A percentile compares a stretch with the other conserved stretches of the same genome.
phyloP scores from a whole-genome alignment of 2,113 vertebrate genomes.

The Lutjanus erythropterus region DNA sequence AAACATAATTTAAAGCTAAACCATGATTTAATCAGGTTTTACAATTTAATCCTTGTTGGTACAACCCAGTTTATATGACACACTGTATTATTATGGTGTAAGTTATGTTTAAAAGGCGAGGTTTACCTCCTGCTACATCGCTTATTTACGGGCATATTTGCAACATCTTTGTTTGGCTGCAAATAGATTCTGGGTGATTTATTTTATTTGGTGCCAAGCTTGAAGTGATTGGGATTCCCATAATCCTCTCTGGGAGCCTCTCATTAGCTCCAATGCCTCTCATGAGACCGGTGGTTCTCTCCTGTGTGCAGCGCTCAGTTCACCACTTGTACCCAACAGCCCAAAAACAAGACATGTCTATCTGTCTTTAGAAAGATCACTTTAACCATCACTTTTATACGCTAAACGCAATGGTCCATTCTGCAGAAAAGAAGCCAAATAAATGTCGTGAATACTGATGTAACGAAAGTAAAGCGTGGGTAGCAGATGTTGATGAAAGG shows the following conservation, averaged over 20 bases:
- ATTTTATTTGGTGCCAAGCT: conserved; percentile 12
- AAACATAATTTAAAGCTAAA: too few species aligned
- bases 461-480: neutral
- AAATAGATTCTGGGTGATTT: conserved; percentile 1
- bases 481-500: conserved; percentile 10
- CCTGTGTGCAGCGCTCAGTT: neutral
- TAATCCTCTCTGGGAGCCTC: conserved; percentile 24
- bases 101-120: neutral
- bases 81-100: neutral
- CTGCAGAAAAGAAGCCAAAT: neutral
- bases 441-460: neutral
- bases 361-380: neutral
- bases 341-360: neutral
- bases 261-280: conserved; percentile 29
- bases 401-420: conserved; percentile 3
- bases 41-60: too few species aligned
- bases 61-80: neutral
- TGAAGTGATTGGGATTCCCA: conserved; percentile 25
- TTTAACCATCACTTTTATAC: neutral
- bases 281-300: neutral
- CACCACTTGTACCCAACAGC: neutral
- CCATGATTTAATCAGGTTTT: too few species aligned
- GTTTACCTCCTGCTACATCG: neutral
- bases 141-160: neutral
- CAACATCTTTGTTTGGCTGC: neutral